These are phyloP conservation scores for Emesis russula DNA, from an alignment of 2,888 invertebrate species.

Conservation along the genomic window DNA sequence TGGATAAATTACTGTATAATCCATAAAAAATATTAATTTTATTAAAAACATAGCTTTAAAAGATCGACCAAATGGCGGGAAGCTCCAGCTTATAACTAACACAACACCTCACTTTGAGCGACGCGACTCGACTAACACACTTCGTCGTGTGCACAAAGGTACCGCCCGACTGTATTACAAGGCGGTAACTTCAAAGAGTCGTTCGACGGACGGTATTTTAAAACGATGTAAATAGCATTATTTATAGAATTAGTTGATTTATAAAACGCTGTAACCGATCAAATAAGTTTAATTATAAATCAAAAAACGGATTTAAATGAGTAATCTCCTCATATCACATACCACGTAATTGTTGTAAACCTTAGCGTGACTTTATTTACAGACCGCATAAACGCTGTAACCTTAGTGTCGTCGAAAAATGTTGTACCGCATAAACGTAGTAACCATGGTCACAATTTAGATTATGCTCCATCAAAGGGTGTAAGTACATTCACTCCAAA, in stretches of 20 bases:
- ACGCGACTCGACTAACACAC: not conserved
- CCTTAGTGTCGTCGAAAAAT: slow-evolving; percentile 3
- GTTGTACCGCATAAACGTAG: not conserved
- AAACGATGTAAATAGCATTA: slow-evolving; percentile 4
- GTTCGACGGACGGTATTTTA: not conserved
- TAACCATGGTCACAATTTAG: slow-evolving; percentile 26
- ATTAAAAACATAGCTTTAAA: not conserved
- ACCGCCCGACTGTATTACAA: not conserved
- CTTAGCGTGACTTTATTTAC: slow-evolving; percentile 5
- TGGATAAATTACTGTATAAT: not conserved
- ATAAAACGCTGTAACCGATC: not conserved
- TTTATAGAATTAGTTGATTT: not conserved
- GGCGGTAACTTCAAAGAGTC: not conserved
- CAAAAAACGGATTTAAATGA: not conserved
- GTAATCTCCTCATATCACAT: not conserved
- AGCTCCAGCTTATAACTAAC: not conserved
- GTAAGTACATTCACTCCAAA: slow-evolving; percentile 12
- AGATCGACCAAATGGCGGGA: not conserved
- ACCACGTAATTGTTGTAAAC: slow-evolving; percentile 4
- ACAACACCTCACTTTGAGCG: slow-evolving; percentile 4
- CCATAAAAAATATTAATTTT: not conserved
- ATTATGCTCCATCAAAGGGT: not conserved
- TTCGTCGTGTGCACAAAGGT: not conserved
- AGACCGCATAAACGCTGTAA: slow-evolving; percentile 20
- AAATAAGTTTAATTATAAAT: slow-evolving; percentile 4